Base-by-base conservation (phyloP, 2,113 vertebrate species). In the Actenoides hombroni region DNA sequence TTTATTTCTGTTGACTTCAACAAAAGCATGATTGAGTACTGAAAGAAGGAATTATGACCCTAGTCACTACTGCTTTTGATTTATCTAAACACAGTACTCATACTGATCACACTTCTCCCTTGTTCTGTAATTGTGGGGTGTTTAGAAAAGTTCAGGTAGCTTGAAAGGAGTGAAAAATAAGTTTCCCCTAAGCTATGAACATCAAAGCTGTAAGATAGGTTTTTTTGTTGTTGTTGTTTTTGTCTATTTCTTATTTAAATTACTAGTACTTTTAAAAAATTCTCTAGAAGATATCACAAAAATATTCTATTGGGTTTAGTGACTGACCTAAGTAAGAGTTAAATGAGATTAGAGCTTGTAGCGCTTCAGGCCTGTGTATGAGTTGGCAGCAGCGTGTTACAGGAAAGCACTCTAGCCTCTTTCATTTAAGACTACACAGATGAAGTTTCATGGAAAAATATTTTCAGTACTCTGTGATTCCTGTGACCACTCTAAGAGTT, bases 381-480 rank as follows among this genome's bases (percentile, higher is more conserved):
- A 15, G 9, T 3, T 86, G 91, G 51, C n/a, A 15, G 20, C 46
- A 23, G 70, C 28, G 39, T 75, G 48, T 11, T 85, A 54, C 25
- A 73, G 74, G 73, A 90, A 75, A 77, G 16, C 31, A 44, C 25
- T 78, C 16, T 16, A 15, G 73, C 20, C 64, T 63, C 26, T 46
- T 11, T 4, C 44, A 46, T 57, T 54, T 42, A 23, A 54, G 69
- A n/a, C 64, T 37, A 44, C 61, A 29, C 40, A 67, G 63, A 83
- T 87, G 6, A 85, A 80, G 16, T 87, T 90, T n/a, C 18, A 35
- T 59, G 63, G 84, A 82, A 80, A 92, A 88, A 57, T 42, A 77
- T 77, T 91, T 88, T 35, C 63, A 35, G 9, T 24, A n/a, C 4
- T 51, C 24, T 59, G 40, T 26, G 78, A n/a, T 46, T 91, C 68